Evolutionary conservation across 1,140 invertebrate species (phyloP).

Genomic region (Drosophila navojoa): DNA sequence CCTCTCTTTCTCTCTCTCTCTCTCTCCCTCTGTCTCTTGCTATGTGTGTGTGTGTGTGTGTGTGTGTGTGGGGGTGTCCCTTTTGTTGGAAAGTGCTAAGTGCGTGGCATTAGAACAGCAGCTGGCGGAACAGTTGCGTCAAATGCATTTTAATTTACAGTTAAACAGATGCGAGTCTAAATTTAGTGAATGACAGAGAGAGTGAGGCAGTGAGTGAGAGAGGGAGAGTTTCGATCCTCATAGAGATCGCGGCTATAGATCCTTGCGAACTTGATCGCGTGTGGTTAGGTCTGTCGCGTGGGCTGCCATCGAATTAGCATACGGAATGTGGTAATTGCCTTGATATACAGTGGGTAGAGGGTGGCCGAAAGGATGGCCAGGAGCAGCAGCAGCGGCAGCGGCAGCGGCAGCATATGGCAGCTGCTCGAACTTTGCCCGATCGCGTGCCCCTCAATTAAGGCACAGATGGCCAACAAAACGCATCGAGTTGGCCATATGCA

Average conservation of each 20-base stretch:
- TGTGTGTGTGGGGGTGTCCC: slow-evolving; percentile 64
- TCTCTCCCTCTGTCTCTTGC: too few species aligned
- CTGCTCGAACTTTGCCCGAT: slow-evolving; percentile 15
- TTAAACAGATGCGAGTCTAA: slow-evolving; percentile 69
- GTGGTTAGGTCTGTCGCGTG: slow-evolving; percentile 69
- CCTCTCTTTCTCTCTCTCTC: too few species aligned
- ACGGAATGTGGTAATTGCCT: slow-evolving; percentile 31
- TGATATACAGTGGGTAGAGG: neutral
- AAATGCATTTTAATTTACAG: slow-evolving; percentile 83
- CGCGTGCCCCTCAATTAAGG: slow-evolving; percentile 59
- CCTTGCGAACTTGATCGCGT: slow-evolving; percentile 63
- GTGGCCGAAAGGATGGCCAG: neutral
- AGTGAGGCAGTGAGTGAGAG: neutral
- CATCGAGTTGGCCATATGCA: slow-evolving; percentile 54
- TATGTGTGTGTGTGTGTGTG: slow-evolving; percentile 35
- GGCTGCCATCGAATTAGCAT: slow-evolving; percentile 62
- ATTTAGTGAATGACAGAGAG: slow-evolving; percentile 49
- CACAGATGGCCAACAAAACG: slow-evolving; percentile 52
- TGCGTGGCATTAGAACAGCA: slow-evolving; percentile 78
- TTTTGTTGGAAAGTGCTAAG: slow-evolving; percentile 65
- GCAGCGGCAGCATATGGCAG: slow-evolving; percentile 34
- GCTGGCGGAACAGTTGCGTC: slow-evolving; percentile 76
- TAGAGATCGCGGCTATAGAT: slow-evolving; percentile 9
- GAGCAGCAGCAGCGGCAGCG: neutral
- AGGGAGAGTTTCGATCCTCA: slow-evolving; percentile 15